Evolutionary conservation across 2,113 vertebrate species (phyloP).

Genomic region (Cricetomys ansorgei): DNA sequence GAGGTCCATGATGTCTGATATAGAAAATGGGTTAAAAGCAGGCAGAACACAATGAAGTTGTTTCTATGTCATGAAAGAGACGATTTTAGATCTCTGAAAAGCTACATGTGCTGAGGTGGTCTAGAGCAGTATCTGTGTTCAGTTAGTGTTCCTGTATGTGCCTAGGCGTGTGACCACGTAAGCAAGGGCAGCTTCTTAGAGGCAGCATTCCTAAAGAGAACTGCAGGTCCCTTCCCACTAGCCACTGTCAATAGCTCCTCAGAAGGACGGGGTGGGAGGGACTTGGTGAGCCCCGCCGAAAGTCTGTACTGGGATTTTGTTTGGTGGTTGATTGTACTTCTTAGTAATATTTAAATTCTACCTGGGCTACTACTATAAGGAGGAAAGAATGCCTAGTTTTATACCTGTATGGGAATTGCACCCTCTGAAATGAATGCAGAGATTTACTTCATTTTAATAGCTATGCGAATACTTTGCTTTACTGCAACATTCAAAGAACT

Average conservation of each 20-base stretch:
- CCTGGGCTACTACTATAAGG: neutral
- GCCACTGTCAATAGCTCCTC: neutral
- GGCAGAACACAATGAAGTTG: too few species aligned
- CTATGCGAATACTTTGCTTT: neutral
- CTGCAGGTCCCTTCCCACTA: neutral
- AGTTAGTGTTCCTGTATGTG: neutral
- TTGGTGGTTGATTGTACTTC: neutral
- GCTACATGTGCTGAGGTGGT: neutral
- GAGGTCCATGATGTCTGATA: fast-evolving
- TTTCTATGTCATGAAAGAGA: neutral
- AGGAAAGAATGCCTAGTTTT: neutral
- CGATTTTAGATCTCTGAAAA: neutral
- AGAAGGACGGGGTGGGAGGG: neutral
- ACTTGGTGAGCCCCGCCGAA: neutral
- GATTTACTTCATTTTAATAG: neutral
- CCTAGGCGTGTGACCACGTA: neutral
- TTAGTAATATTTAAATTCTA: neutral
- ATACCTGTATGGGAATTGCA: neutral
- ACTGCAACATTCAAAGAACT: neutral
- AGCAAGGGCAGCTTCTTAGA: neutral
- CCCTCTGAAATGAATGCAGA: neutral
- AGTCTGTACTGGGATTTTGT: neutral
- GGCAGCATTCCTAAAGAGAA: neutral
- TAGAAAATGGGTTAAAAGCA: neutral
- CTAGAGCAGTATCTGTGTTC: neutral